Evolutionary conservation across 2,888 invertebrate genomes (phyloP).

Genomic region (Tachina fera): DNA sequence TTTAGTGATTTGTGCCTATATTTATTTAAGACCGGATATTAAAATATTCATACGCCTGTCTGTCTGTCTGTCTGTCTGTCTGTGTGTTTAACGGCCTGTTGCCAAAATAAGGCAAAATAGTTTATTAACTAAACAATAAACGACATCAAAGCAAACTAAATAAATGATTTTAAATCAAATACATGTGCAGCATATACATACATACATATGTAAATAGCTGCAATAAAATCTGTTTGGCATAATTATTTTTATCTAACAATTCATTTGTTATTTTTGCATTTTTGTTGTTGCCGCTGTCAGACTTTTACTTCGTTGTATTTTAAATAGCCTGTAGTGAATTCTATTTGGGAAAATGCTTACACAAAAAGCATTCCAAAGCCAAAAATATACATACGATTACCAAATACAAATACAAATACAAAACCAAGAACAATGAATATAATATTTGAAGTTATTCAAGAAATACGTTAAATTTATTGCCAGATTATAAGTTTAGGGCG

Average conservation of each 20-base stretch:
- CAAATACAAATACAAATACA: too few relatives aligned
- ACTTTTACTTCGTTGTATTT: conserved; percentile 6
- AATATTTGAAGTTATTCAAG: conserved; percentile 9
- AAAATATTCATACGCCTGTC: conserved; percentile 58
- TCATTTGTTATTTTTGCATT: conserved; percentile 20
- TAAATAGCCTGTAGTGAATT: conserved; percentile 42
- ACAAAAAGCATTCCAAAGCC: conserved; percentile 18
- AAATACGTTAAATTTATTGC: neutral
- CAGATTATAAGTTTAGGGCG: neutral
- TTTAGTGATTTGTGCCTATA: conserved; percentile 50
- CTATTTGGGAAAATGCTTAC: neutral
- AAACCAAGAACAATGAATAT: neutral
- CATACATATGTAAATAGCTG: too few relatives aligned
- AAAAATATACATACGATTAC: neutral
- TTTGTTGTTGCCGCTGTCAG: conserved; percentile 4
- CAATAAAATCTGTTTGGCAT: conserved; percentile 52
- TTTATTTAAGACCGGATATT: conserved; percentile 53
- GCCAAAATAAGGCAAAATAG: conserved; percentile 8
- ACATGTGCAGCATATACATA: conserved; percentile 21
- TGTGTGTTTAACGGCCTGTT: conserved; percentile 9
- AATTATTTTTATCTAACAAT: conserved; percentile 51
- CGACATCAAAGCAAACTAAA: conserved; percentile 31
- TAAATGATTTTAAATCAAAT: conserved; percentile 51
- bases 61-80: neutral
- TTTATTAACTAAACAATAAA: conserved; percentile 26